phyloP scores from a whole-genome alignment of 2,113 vertebrate genomes.

The Bufo gargarizans region DNA sequence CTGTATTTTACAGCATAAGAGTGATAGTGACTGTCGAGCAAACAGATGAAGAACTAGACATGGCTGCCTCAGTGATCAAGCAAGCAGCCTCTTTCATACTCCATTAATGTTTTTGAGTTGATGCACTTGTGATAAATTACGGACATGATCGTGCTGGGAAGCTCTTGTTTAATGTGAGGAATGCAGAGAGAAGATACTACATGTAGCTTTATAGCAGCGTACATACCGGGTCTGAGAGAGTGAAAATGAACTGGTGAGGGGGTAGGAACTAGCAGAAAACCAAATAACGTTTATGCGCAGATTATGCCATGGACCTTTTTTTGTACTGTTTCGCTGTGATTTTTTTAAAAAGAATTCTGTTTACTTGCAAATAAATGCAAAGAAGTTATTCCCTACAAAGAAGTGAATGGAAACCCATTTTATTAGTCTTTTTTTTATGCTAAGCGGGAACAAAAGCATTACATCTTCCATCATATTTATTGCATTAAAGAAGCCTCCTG shows the following conservation, averaged over 20 bases:
- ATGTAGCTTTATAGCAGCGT: not conserved
- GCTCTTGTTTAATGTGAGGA: conserved; percentile 15
- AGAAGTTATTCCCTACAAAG: not conserved
- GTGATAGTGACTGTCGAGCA: conserved; percentile 90
- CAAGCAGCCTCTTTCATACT: conserved; percentile 79
- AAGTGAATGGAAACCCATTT: not conserved
- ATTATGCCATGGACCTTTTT: conserved; percentile 57
- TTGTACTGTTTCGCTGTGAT: conserved; percentile 56
- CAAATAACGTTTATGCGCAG: conserved; percentile 37
- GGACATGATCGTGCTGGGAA: not conserved
- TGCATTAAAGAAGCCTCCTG: not conserved
- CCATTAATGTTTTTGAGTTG: conserved; percentile 63
- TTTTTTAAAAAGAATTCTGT: conserved; percentile 54
- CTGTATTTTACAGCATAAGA: conserved; percentile 80
- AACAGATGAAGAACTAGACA: conserved; percentile 85
- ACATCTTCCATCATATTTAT: not conserved
- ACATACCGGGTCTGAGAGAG: conserved; percentile 30
- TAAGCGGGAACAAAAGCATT: not conserved
- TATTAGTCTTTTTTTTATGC: not conserved
- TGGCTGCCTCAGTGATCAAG: conserved; percentile 79
- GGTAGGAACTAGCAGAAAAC: conserved; percentile 10
- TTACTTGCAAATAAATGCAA: conserved; percentile 37
- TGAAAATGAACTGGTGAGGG: not conserved
- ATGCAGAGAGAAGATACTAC: conserved; percentile 5
- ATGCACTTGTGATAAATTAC: not conserved